Evolutionary conservation across 2,888 invertebrate species (phyloP).

Genomic region (Apodemia hepburni): DNA sequence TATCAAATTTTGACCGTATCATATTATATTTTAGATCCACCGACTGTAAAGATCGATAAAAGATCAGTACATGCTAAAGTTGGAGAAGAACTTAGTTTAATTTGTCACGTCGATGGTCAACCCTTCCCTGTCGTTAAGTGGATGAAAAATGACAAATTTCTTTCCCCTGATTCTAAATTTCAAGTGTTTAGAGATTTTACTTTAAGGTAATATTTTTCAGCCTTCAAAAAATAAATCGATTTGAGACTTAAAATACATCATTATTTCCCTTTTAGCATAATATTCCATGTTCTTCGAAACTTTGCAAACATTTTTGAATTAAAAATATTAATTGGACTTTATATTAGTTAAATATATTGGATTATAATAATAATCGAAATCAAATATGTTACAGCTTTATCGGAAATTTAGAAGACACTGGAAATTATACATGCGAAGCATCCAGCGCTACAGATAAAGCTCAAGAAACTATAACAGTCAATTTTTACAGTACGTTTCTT

Average conservation of each 20-base stretch:
- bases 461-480: background rate
- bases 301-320: too few relatives aligned
- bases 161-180: background rate
- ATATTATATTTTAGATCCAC: slow-evolving; percentile 2
- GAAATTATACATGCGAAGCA: slow-evolving; percentile 8
- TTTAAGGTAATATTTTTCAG: background rate
- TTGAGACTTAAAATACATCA: background rate
- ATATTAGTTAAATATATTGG: too few relatives aligned
- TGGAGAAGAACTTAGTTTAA: background rate
- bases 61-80: background rate
- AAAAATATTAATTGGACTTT: too few relatives aligned
- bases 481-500: background rate
- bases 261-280: background rate
- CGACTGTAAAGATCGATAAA: background rate
- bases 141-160: background rate
- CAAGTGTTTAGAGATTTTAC: background rate
- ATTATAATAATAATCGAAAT: too few relatives aligned
- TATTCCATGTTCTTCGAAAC: too few relatives aligned
- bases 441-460: background rate
- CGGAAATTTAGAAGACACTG: background rate
- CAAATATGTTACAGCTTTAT: slow-evolving; percentile 1
- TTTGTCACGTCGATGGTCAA: slow-evolving; percentile 1
- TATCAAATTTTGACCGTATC: too few relatives aligned
- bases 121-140: background rate
- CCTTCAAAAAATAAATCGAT: too few relatives aligned